Evolutionary conservation across 2,113 vertebrate genomes (phyloP).

Genomic region (Oryzias javanicus): DNA sequence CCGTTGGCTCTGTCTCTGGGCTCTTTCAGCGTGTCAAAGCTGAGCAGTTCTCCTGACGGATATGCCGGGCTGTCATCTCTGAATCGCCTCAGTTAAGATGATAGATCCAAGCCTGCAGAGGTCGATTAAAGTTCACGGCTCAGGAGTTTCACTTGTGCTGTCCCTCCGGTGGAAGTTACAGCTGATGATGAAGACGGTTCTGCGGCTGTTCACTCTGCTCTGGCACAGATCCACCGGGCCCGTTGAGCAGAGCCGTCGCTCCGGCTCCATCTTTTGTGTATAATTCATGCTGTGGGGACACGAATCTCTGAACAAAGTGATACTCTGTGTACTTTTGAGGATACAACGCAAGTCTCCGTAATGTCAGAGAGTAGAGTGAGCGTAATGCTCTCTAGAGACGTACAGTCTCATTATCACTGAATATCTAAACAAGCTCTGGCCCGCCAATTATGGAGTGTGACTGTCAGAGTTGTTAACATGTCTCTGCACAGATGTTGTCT

Average conservation of each 20-base stretch:
- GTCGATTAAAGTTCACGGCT: slow-evolving; percentile 56
- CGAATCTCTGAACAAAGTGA: background rate
- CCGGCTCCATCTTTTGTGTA: slow-evolving; percentile 10
- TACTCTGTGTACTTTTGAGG: background rate
- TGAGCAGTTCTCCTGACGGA: slow-evolving; percentile 46
- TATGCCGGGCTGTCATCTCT: slow-evolving; percentile 34
- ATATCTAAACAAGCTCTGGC: slow-evolving; percentile 52
- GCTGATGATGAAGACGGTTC: background rate
- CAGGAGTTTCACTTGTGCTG: slow-evolving; percentile 19
- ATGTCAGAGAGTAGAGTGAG: background rate
- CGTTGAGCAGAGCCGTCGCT: slow-evolving; percentile 8
- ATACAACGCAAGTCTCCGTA: background rate
- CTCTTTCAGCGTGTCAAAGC: slow-evolving; percentile 36
- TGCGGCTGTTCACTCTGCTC: slow-evolving; percentile 1
- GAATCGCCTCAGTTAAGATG: slow-evolving; percentile 56
- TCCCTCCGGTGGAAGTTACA: slow-evolving; percentile 14
- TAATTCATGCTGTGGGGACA: background rate
- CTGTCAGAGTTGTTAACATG: slow-evolving; percentile 62
- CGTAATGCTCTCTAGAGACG: slow-evolving; percentile 8
- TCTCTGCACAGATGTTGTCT: slow-evolving; percentile 49
- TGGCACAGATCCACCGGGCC: slow-evolving; percentile 4
- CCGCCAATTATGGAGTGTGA: slow-evolving; percentile 67
- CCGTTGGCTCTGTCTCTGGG: slow-evolving; percentile 27
- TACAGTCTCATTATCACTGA: slow-evolving; percentile 67
- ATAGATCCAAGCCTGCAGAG: slow-evolving; percentile 47